Conservation (phyloP, 2,113 vertebrate genomes). For the Castor canadensis region DNA sequence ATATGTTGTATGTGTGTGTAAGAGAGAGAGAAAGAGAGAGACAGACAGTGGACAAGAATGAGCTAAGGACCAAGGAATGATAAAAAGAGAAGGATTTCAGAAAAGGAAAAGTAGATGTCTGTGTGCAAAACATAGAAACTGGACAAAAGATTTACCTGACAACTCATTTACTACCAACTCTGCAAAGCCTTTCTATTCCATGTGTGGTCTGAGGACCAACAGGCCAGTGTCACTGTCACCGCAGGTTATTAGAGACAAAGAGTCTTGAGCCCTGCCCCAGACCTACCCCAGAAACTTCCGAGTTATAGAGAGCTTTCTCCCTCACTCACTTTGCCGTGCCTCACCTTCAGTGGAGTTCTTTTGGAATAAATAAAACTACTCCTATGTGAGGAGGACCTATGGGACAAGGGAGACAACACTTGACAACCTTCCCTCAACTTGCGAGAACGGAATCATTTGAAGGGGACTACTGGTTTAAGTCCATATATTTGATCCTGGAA, state of each 20-base stretch:
- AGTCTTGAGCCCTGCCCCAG: background rate
- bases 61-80: background rate
- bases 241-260: background rate
- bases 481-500: background rate
- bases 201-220: background rate
- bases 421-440: background rate
- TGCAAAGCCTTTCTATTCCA: background rate
- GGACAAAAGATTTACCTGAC: background rate
- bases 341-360: background rate
- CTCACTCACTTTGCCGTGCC: background rate
- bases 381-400: background rate
- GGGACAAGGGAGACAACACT: background rate
- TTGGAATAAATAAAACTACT: background rate
- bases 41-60: background rate
- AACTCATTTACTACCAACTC: background rate
- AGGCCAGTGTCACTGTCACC: background rate
- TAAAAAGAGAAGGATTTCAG: background rate
- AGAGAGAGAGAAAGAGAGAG: no score
- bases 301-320: background rate
- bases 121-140: background rate
- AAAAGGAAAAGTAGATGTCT: background rate
- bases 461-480: background rate
- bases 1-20: no score
- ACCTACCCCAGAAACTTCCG: background rate
- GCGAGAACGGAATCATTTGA: background rate